phyloP scores from a whole-genome alignment of 2,888 invertebrate species.

The Phortica magna region DNA sequence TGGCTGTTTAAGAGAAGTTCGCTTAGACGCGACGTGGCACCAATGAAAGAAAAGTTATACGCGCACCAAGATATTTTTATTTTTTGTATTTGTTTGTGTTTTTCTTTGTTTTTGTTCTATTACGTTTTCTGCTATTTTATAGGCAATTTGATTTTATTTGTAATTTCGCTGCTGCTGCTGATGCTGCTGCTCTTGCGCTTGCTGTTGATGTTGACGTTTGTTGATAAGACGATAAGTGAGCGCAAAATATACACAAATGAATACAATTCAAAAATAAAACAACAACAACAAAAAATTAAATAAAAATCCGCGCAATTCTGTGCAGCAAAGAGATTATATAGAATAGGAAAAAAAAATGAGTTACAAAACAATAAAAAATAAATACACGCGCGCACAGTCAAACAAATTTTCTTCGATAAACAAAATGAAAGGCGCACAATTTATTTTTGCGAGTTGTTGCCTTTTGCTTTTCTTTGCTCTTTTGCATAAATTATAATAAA shows the following conservation, averaged over 20 bases:
- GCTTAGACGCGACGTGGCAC: not conserved
- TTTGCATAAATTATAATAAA: slow-evolving; percentile 16
- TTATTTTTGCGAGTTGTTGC: not conserved
- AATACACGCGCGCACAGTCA: not conserved
- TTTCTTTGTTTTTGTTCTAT: slow-evolving; percentile 14
- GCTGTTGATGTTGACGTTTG: slow-evolving; percentile 3
- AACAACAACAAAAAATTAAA: not conserved
- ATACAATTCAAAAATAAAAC: not conserved
- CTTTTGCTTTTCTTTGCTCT: not conserved
- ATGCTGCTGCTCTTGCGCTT: not conserved
- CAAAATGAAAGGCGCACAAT: not conserved
- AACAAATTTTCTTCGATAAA: slow-evolving; percentile 4
- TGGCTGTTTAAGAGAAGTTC: not conserved
- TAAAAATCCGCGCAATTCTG: too few species aligned
- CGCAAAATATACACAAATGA: not conserved
- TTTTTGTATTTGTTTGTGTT: not conserved
- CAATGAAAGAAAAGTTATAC: not conserved
- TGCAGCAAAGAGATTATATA: too few species aligned
- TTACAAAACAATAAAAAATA: not conserved
- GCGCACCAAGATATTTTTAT: not conserved
- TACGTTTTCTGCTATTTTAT: not conserved
- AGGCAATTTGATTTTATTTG: slow-evolving; percentile 7
- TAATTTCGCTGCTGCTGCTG: not conserved
- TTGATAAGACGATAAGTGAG: slow-evolving; percentile 28
- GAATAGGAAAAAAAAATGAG: too few species aligned